phyloP scores from a whole-genome alignment of 2,888 invertebrate species.

The Willowsia nigromaculata region DNA sequence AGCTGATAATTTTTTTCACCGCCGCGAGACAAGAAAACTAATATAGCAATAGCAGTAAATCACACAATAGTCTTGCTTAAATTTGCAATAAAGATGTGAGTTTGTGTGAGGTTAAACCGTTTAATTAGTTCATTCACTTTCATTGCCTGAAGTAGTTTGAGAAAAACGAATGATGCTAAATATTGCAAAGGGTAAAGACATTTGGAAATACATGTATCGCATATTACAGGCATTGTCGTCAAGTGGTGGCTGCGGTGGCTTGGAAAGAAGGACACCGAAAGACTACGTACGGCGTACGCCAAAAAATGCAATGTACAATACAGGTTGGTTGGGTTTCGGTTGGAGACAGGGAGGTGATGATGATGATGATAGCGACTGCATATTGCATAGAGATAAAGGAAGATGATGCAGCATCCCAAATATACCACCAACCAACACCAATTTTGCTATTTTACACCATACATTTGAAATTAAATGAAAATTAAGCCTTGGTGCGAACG shows the following conservation, averaged over 20 bases:
- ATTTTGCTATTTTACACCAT: background rate
- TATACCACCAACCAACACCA: background rate
- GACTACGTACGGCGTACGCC: background rate
- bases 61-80: background rate
- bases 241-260: constrained; percentile 13
- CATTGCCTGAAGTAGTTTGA: constrained; percentile 37
- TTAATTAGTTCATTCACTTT: constrained; percentile 55
- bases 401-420: background rate
- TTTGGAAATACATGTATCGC: constrained; percentile 17
- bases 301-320: background rate
- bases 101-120: background rate
- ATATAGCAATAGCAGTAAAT: background rate
- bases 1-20: no score
- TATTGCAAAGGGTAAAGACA: constrained; percentile 18
- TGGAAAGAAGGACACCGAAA: constrained; percentile 24
- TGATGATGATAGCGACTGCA: constrained; percentile 1
- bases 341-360: constrained; percentile 11
- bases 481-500: no score
- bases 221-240: constrained; percentile 37
- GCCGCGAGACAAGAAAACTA: no score
- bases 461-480: background rate
- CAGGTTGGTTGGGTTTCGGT: constrained; percentile 26
- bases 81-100: background rate
- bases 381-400: constrained; percentile 8
- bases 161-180: constrained; percentile 13